phyloP scores from a whole-genome alignment of 2,797 vertebrate genomes.

The Lepus oiostolus region DNA sequence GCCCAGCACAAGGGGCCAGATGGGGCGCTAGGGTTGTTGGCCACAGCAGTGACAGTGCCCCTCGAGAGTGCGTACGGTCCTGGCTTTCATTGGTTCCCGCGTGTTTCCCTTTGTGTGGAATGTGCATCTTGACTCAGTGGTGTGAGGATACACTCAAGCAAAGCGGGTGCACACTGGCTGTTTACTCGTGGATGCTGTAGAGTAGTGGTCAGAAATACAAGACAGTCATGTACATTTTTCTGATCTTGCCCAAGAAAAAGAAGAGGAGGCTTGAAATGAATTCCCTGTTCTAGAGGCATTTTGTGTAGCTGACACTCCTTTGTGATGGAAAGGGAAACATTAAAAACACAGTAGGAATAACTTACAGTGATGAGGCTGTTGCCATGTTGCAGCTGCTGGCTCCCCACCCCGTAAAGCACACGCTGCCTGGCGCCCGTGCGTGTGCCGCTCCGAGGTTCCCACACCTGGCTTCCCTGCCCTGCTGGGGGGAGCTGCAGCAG shows the following conservation, averaged over 20 bases:
- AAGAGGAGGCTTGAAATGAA: constrained; percentile 40
- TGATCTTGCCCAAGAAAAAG: constrained; percentile 54
- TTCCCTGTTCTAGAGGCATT: constrained; percentile 47
- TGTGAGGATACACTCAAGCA: not conserved
- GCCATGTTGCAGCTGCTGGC: not conserved
- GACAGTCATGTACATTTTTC: constrained; percentile 43
- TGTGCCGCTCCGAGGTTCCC: not conserved
- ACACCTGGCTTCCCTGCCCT: fast-evolving
- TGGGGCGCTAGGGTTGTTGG: not conserved
- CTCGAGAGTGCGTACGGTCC: not conserved
- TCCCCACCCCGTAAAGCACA: not conserved
- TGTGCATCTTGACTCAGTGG: constrained; percentile 6
- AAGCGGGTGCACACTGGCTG: not conserved
- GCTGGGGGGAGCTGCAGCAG: not conserved
- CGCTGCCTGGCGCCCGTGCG: too few relatives aligned
- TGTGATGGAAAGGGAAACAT: constrained; percentile 57
- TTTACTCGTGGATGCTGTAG: not conserved
- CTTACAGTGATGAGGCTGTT: not conserved
- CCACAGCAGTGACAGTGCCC: not conserved
- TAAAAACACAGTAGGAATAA: constrained; percentile 37
- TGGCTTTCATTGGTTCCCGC: not conserved
- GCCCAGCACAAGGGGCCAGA: not conserved
- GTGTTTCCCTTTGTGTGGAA: constrained; percentile 28
- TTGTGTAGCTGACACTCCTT: constrained; percentile 37
- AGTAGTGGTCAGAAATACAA: constrained; percentile 21